Evolutionary conservation across 1,140 invertebrate species (phyloP).

Genomic region (Theocolax elegans): DNA sequence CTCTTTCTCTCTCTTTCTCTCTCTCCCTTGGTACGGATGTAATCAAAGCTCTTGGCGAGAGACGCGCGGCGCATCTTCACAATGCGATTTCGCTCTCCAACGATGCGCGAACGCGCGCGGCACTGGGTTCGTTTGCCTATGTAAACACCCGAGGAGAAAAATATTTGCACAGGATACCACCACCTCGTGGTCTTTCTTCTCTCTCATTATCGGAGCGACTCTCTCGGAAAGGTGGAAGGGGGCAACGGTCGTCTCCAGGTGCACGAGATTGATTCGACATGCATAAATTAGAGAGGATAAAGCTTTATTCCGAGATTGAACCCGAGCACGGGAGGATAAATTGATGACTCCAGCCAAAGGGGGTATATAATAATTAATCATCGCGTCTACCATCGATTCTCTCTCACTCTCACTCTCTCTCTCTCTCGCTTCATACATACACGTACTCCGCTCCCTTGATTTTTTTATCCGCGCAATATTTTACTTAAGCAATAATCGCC

Average conservation of each 20-base stretch:
- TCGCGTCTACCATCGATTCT: conserved; percentile 32
- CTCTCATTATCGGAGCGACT: conserved; percentile 37
- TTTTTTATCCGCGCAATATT: too few relatives aligned
- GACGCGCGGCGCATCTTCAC: not conserved
- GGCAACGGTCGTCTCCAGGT: conserved; percentile 32
- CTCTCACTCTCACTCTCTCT: too few relatives aligned
- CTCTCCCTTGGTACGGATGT: too few relatives aligned
- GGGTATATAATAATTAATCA: conserved; percentile 65
- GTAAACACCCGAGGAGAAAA: conserved; percentile 41
- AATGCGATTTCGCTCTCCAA: not conserved
- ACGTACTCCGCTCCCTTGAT: too few relatives aligned
- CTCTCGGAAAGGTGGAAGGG: not conserved
- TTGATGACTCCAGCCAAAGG: conserved; percentile 60
- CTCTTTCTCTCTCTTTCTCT: too few relatives aligned
- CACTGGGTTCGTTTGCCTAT: too few relatives aligned
- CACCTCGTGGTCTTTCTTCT: too few relatives aligned
- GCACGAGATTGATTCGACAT: conserved; percentile 61
- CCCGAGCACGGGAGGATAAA: conserved; percentile 53
- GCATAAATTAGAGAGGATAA: conserved; percentile 64
- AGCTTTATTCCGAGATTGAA: conserved; percentile 54
- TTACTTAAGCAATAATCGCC: too few relatives aligned
- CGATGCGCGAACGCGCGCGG: not conserved
- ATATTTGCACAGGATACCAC: conserved; percentile 43
- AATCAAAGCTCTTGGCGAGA: not conserved
- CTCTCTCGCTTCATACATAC: too few relatives aligned